These are phyloP conservation scores for Emesis castigata DNA, from an alignment of 2,888 invertebrate species.

Conservation along the genomic window DNA sequence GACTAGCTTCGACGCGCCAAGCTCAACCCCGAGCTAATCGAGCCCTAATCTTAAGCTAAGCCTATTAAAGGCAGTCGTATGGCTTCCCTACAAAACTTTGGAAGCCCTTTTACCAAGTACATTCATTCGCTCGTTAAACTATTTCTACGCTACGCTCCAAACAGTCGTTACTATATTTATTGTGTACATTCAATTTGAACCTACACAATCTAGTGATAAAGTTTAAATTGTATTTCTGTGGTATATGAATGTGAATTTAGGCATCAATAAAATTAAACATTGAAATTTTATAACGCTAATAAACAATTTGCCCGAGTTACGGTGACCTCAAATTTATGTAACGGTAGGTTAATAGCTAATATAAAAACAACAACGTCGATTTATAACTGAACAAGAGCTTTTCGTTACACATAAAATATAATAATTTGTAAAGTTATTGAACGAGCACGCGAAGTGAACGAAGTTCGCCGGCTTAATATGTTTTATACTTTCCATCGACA, in stretches of 20 bases:
- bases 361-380: conserved; percentile 10
- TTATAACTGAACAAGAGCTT: neutral
- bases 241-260: conserved; percentile 35
- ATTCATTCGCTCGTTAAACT: conserved; percentile 80
- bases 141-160: conserved; percentile 71
- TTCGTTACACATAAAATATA: neutral
- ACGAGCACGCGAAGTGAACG: neutral
- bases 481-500: too few species aligned
- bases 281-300: conserved; percentile 82
- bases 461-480: too few species aligned
- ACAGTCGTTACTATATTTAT: conserved; percentile 20
- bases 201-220: conserved; percentile 13
- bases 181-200: conserved; percentile 14
- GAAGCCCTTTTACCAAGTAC: conserved; percentile 83
- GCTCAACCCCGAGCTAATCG: conserved; percentile 83
- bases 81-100: conserved; percentile 87
- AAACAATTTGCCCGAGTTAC: conserved; percentile 74
- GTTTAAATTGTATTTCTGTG: conserved; percentile 18
- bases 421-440: neutral
- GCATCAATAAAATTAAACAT: conserved; percentile 77
- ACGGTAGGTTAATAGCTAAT: conserved; percentile 53
- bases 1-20: conserved; percentile 78
- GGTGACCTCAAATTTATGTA: conserved; percentile 72
- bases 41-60: conserved; percentile 86
- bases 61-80: conserved; percentile 87